Conservation (phyloP, 2,888 invertebrate species). For the Chorisops tibialis region DNA sequence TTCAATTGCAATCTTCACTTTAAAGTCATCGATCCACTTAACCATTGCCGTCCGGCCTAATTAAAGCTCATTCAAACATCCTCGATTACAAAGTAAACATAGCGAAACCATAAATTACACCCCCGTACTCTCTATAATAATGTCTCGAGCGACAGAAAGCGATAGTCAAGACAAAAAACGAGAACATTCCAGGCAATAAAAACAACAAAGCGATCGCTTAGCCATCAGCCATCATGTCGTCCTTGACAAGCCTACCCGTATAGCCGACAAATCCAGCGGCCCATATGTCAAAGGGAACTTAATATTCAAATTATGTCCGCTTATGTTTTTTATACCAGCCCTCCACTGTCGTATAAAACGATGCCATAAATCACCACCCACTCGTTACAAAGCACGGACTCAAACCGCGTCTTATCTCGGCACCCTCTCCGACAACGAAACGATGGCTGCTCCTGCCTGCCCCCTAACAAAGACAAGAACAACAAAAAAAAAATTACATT, state of each 20-base stretch:
- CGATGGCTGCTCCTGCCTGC: no score
- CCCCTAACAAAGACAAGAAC: not conserved
- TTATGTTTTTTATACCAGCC: constrained; percentile 30
- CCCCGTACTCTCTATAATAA: no score
- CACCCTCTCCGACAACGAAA: not conserved
- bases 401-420: not conserved
- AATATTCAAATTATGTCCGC: constrained; percentile 36
- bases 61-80: constrained; percentile 13
- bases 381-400: not conserved
- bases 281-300: constrained; percentile 35
- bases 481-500: constrained; percentile 1
- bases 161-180: not conserved
- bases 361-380: constrained; percentile 31
- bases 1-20: no score
- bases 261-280: constrained; percentile 17
- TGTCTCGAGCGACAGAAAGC: not conserved
- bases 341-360: constrained; percentile 5
- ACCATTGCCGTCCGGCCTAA: not conserved
- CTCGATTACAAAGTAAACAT: not conserved
- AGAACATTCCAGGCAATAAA: constrained; percentile 1
- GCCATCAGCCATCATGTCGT: not conserved
- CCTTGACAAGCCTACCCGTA: constrained; percentile 8
- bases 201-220: not conserved
- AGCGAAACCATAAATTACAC: not conserved
- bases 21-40: no score